Evolutionary conservation across 2,797 vertebrate genomes (phyloP).

Genomic region (Nannoperca obscura): DNA sequence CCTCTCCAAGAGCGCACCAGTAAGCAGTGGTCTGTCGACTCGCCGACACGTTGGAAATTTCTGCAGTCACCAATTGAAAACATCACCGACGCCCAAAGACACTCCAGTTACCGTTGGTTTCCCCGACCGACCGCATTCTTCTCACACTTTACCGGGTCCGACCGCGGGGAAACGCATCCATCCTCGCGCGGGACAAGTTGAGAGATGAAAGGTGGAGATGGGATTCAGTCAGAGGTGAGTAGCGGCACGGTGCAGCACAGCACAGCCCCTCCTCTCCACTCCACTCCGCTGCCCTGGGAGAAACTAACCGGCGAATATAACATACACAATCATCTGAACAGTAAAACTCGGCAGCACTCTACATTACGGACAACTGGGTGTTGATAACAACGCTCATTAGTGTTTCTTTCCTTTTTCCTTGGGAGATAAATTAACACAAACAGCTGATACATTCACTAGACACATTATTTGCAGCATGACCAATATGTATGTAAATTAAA

Average conservation of each 20-base stretch:
- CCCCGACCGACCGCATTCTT: conserved; percentile 38
- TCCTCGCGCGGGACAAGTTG: conserved; percentile 77
- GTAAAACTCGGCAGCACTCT: conserved; percentile 27
- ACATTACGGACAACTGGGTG: neutral
- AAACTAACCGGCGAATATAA: conserved; percentile 44
- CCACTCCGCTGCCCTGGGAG: conserved; percentile 61
- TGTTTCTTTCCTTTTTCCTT: neutral
- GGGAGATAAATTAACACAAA: neutral
- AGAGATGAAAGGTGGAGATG: conserved; percentile 58
- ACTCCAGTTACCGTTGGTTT: conserved; percentile 43
- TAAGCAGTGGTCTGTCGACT: conserved; percentile 55
- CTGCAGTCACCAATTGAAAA: conserved; percentile 73
- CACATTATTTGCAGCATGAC: neutral
- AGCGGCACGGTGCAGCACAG: conserved; percentile 68
- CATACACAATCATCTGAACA: conserved; percentile 27
- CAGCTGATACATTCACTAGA: neutral
- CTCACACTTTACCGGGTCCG: conserved; percentile 51
- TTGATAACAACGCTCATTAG: neutral
- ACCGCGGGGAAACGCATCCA: conserved; percentile 49
- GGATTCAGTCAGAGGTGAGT: conserved; percentile 73
- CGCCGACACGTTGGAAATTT: conserved; percentile 69
- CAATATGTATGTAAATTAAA: neutral
- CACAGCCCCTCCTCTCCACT: conserved; percentile 72
- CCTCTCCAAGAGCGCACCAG: conserved; percentile 75
- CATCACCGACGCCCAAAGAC: conserved; percentile 75